Base-by-base conservation (phyloP, 2,888 invertebrate species). In the Andrena haemorrhoa region DNA sequence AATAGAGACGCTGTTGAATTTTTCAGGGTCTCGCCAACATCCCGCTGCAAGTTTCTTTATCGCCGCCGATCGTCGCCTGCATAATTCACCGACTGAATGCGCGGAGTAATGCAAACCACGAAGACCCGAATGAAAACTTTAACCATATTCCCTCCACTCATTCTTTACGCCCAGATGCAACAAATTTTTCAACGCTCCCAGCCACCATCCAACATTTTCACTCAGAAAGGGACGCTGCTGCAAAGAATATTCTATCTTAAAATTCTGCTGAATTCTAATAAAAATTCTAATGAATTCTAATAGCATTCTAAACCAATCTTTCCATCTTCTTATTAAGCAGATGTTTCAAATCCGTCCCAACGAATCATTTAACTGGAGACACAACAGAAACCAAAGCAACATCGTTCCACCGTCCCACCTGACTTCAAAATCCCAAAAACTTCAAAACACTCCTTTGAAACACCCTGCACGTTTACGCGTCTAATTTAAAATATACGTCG, bases 1-100 rank as follows among this genome's bases (percentile, higher is more conserved):
- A 64, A 75, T 53, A 53, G 66, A 53, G 12, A 65, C 56, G 41
- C 60, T 71, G 61, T 16, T 63, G 26, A 47, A 76, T 81, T 79
- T 65, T 75, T 71, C 47, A 75, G 63, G 65, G 65, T 69, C 63
- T 69, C 68, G 64, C 20, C 7, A 12, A 29, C 41, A 3, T 16
- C 8, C 1, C 3, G 26, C 65, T 49, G 70, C 8, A 31, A 79
- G 41, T 49, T 41, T 7, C n/a, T 29, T 23, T 35, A 5, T 33
- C 35, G 2, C 20, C 26, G 66, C 41, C 64, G 35, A 33, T 64
- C 20, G 35, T 20, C 47, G 29, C 47, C 35, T 47, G 16, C n/a
- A 56, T 68, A 75, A 75, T 63, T 76, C 35, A 76, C 65, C 33
- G 47, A 12, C 4, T 23, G 5, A 31, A 29, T 20, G 20, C 31